Conservation (phyloP, 2,113 vertebrate species). For the Peucedramus taeniatus region DNA sequence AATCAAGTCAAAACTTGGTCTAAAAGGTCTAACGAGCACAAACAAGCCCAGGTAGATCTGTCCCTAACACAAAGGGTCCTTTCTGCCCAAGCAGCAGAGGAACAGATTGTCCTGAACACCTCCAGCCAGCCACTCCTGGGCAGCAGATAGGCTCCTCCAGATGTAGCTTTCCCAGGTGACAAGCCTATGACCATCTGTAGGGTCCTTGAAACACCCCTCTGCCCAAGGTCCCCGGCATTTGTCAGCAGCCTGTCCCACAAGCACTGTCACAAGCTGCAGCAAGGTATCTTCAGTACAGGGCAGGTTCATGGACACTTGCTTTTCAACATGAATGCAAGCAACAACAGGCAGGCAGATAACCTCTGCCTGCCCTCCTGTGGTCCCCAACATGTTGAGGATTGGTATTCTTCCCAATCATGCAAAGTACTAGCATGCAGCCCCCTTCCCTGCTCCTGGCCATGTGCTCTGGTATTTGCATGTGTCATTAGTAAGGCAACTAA, state of each 20-base stretch:
- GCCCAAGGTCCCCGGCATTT: not conserved
- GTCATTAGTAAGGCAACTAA: not conserved
- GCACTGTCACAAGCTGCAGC: not conserved
- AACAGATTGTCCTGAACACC: not conserved
- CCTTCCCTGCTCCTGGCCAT: not conserved
- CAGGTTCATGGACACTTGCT: not conserved
- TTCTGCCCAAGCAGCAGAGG: not conserved
- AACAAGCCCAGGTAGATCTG: not conserved
- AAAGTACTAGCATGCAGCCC: not conserved
- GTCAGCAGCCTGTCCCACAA: not conserved
- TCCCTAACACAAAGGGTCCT: not conserved
- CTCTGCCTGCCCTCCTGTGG: not conserved
- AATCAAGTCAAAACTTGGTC: slow-evolving; percentile 29
- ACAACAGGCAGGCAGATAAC: not conserved
- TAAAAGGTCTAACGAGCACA: not conserved
- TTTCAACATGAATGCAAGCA: not conserved
- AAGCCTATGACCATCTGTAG: not conserved
- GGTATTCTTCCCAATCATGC: not conserved
- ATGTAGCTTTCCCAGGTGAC: not conserved
- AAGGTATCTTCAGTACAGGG: not conserved
- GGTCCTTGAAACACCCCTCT: not conserved
- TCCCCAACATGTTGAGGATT: not conserved
- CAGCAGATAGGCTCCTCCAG: not conserved
- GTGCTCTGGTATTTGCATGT: not conserved
- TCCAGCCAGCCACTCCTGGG: not conserved